Base-by-base conservation (phyloP, 2,888 invertebrate species). In the Polyommatus icarus region DNA sequence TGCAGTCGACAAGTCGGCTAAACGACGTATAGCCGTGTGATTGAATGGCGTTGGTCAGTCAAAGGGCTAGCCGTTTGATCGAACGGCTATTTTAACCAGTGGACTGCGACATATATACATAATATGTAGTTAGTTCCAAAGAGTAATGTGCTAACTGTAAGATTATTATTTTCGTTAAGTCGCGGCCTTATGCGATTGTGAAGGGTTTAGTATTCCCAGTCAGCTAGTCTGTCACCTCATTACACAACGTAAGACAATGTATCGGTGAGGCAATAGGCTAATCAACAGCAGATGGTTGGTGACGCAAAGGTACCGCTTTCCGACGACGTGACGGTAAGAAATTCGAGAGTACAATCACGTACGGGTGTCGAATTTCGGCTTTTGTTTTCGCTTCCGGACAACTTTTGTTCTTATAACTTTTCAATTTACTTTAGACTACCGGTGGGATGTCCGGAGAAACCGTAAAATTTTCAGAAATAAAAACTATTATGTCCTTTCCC, bases 221-320 rank as follows among this genome's bases (percentile, higher is more conserved):
- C 15, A 18, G 75, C 24, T 73, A 46, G 50, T 75, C 75, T 75
- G 75, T 75, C 75, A 73, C 73, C 73, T 73, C 46, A 50, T 75
- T 75, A 75, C 75, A 75, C 75, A 75, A 75, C 46, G 15, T n/a
- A 29, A 75, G 75, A 75, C 75, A 75, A 75, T 54, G 75, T 29
- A 50, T 54, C 20, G 75, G 50, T 75, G 75, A 29, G 29, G 75
- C 75, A 75, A 75, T 54, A 75, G 75, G 50, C 75, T 75, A 75
- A 75, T 75, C 75, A 75, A 29, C 75, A 50, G 83, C 83, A 83
- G 83, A 85, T 84, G 82, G 80, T 76, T 80, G 81, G 84, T 89
- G 89, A 89, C 83, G 89, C 84, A 89, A 89, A 84, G 79, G 85
- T 86, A 90, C 90, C 89, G 90, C 89, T 90, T 88, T 90, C 89